Evolutionary conservation across 2,888 invertebrate species (phyloP).

Genomic region (Pterostichus niger): DNA sequence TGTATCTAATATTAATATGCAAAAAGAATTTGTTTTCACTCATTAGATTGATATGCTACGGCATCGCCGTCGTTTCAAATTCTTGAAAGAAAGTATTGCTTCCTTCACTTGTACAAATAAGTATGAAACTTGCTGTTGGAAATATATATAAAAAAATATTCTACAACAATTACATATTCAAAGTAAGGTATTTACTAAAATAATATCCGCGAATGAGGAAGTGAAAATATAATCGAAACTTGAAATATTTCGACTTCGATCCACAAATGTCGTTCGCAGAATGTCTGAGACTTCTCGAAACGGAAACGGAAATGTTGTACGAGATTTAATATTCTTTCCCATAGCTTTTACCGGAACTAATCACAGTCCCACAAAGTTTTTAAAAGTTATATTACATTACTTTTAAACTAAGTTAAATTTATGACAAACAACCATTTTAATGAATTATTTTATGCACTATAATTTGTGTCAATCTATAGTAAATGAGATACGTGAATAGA

Average conservation of each 20-base stretch:
- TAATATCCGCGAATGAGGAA: too few species aligned
- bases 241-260: conserved; percentile 25
- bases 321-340: conserved; percentile 41
- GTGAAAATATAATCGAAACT: not conserved
- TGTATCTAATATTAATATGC: too few species aligned
- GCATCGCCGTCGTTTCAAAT: too few species aligned
- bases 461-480: not conserved
- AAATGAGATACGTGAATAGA: too few species aligned
- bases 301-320: conserved; percentile 42
- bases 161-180: too few species aligned
- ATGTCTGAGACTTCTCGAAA: conserved; percentile 15
- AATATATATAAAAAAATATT: too few species aligned
- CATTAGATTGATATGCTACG: too few species aligned
- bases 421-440: conserved; percentile 37
- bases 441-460: conserved; percentile 42
- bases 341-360: conserved; percentile 48
- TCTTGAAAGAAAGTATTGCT: too few species aligned
- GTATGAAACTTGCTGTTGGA: too few species aligned
- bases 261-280: conserved; percentile 35
- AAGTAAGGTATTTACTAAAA: too few species aligned
- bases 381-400: conserved; percentile 44
- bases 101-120: too few species aligned
- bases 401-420: conserved; percentile 22
- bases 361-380: conserved; percentile 40
- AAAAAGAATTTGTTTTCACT: too few species aligned